Evolutionary conservation across 2,888 invertebrate species (phyloP).

Genomic region (Trilocha varians): DNA sequence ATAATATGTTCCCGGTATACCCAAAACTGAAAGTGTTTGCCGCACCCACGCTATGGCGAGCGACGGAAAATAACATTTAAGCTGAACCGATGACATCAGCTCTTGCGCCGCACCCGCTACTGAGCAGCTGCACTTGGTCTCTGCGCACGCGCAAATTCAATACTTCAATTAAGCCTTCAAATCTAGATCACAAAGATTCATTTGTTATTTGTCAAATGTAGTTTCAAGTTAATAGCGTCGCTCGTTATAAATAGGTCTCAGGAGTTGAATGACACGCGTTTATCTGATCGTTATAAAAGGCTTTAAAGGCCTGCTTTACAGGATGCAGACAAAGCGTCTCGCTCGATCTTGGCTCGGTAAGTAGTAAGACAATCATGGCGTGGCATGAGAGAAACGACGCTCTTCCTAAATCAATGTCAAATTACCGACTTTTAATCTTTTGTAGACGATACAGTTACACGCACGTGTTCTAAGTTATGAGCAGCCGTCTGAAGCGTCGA

Average conservation of each 20-base stretch:
- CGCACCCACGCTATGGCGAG: constrained; percentile 56
- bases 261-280: constrained; percentile 13
- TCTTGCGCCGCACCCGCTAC: constrained; percentile 57
- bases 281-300: constrained; percentile 42
- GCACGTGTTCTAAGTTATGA: constrained; percentile 50
- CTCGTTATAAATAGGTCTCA: not conserved
- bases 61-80: constrained; percentile 67
- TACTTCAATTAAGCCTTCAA: not conserved
- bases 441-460: constrained; percentile 64
- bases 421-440: constrained; percentile 71
- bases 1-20: constrained; percentile 26
- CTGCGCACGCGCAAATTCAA: constrained; percentile 26
- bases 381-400: constrained; percentile 50
- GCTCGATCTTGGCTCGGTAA: constrained; percentile 26
- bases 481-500: constrained; percentile 45
- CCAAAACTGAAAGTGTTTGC: constrained; percentile 37
- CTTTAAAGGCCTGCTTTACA: constrained; percentile 23
- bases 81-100: constrained; percentile 68
- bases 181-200: not conserved
- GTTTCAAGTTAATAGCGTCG: not conserved
- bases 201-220: not conserved
- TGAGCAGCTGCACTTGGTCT: constrained; percentile 30
- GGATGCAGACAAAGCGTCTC: constrained; percentile 41
- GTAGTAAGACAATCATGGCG: constrained; percentile 54
- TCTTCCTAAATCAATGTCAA: constrained; percentile 70